Percentiles rank a stretch among this genome's conserved stretches.
Evolutionary conservation across 2,888 invertebrate genomes (phyloP).

Genomic region (Eueremaeus valkanovi): DNA sequence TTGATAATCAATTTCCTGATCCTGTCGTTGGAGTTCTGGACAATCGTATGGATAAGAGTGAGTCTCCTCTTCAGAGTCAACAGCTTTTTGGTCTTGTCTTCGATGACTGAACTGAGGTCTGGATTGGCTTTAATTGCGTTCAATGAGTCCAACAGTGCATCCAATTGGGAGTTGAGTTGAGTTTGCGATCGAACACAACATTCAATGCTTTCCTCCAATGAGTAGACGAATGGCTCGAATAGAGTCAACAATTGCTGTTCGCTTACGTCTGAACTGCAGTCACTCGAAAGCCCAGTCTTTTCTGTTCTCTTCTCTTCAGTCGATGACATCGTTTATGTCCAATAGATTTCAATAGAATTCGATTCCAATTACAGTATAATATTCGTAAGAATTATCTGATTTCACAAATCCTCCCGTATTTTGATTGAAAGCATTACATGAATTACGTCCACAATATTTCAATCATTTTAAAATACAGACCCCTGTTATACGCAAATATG

Average conservation of each 20-base stretch:
- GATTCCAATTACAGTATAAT: no score
- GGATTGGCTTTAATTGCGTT: conserved; percentile 18
- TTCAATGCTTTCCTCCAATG: conserved; percentile 6
- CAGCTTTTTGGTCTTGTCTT: conserved; percentile 39
- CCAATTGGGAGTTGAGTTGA: conserved; percentile 19
- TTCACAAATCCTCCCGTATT: no score
- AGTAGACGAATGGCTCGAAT: conserved; percentile 30
- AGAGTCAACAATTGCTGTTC: not conserved
- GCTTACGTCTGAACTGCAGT: not conserved
- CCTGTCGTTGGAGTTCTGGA: conserved; percentile 38
- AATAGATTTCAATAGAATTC: no score
- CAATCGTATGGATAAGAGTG: conserved; percentile 40
- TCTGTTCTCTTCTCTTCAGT: not conserved
- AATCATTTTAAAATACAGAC: no score
- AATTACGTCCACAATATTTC: no score
- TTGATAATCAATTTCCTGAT: conserved; percentile 11
- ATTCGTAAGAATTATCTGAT: no score
- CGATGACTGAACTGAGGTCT: conserved; percentile 29
- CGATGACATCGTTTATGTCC: not conserved
- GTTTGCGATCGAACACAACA: not conserved
- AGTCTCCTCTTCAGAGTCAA: conserved; percentile 35
- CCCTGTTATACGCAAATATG: no score
- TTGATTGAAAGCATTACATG: no score
- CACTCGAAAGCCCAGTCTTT: not conserved
- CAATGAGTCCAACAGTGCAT: conserved; percentile 6